A percentile compares a stretch with the other conserved stretches of the same genome.
Evolutionary conservation across 1,140 invertebrate species (phyloP).

Genomic region (Brachionus sp.): DNA sequence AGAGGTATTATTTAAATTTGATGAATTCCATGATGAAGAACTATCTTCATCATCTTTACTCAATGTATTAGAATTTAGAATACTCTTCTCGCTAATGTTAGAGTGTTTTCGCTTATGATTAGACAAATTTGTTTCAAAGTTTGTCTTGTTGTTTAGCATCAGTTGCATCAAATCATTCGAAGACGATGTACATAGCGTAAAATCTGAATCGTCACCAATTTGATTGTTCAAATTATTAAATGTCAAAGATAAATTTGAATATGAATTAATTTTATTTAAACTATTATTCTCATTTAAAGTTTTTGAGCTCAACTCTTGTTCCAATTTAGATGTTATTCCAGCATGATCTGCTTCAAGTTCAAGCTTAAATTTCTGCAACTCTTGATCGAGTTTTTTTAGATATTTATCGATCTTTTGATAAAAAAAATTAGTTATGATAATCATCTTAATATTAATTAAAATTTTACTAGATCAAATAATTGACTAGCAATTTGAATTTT

Average conservation of each 20-base stretch:
- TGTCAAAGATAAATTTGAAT: background rate
- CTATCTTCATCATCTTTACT: slow-evolving; percentile 1
- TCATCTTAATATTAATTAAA: background rate
- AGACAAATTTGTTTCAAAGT: background rate
- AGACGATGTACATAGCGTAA: background rate
- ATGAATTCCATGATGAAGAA: slow-evolving; percentile 29
- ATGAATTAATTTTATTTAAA: background rate
- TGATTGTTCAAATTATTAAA: slow-evolving; percentile 27
- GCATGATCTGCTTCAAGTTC: slow-evolving; percentile 96
- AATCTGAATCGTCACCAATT: background rate
- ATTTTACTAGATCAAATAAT: slow-evolving; percentile 77
- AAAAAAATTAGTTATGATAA: background rate
- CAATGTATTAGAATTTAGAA: background rate
- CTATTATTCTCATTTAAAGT: slow-evolving; percentile 8
- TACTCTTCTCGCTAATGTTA: slow-evolving; percentile 6
- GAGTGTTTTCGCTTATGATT: slow-evolving; percentile 33
- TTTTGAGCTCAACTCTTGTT: slow-evolving; percentile 64
- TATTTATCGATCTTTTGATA: slow-evolving; percentile 71
- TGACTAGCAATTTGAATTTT: slow-evolving; percentile 81
- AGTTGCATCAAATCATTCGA: slow-evolving; percentile 20
- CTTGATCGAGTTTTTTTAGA: slow-evolving; percentile 82
- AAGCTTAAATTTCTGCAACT: slow-evolving; percentile 92
- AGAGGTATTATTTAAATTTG: background rate
- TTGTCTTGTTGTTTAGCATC: background rate
- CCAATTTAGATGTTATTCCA: slow-evolving; percentile 90